These are phyloP conservation scores for Sturnus vulgaris DNA, from an alignment of 2,113 vertebrate genomes.

Conservation along the genomic window DNA sequence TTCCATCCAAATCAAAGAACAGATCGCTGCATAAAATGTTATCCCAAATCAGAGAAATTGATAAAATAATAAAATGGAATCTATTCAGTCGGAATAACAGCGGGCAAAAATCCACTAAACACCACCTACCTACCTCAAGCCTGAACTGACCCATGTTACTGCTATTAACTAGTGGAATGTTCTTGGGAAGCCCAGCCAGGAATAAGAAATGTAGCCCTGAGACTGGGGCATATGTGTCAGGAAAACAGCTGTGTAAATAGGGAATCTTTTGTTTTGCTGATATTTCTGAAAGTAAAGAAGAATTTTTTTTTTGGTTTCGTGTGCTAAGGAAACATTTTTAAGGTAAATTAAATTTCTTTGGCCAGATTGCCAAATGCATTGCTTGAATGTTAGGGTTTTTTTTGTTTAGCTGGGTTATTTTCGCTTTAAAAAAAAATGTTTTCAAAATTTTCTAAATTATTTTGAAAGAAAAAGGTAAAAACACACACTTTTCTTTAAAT, in stretches of 20 bases:
- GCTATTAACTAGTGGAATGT: conserved; percentile 36
- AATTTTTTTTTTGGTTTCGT: neutral
- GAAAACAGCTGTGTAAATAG: conserved; percentile 50
- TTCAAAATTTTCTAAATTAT: neutral
- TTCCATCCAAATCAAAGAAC: neutral
- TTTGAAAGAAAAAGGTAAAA: neutral
- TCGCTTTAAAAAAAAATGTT: neutral
- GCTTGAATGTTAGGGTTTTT: neutral
- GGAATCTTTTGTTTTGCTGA: conserved; percentile 6
- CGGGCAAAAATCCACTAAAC: neutral
- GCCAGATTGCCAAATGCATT: neutral
- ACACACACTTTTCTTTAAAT: neutral
- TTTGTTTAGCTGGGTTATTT: accelerated
- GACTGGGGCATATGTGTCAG: neutral
- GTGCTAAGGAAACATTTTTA: neutral
- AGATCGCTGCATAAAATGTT: neutral
- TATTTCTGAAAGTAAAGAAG: conserved; percentile 4
- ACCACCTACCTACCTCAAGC: neutral
- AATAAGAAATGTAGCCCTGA: conserved; percentile 46
- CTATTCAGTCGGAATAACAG: neutral
- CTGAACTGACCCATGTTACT: conserved; percentile 12
- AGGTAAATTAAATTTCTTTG: neutral
- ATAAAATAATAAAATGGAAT: neutral
- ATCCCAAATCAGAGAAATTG: neutral
- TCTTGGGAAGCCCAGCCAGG: conserved; percentile 2